Base-by-base conservation (phyloP, 1,140 invertebrate genomes). In the Saxidomus purpurata region DNA sequence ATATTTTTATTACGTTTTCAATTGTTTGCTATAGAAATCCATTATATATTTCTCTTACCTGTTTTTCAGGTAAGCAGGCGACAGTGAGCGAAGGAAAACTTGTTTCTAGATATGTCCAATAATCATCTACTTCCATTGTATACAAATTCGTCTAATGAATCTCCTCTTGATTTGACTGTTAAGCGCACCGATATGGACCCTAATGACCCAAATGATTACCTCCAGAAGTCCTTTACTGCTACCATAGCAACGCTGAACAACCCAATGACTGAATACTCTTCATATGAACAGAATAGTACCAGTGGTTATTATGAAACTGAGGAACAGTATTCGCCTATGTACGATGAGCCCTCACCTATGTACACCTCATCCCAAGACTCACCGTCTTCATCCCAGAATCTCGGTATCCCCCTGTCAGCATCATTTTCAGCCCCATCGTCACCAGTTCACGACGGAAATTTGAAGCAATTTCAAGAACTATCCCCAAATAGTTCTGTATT, bases 151-250 rank as follows among this genome's bases (percentile, higher is more conserved):
- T 55, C 76, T 40, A 8, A 55, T 15, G 77, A 80, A 31, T 81
- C 49, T 36, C 76, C 86, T 19, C 77, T 88, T 13, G 86, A 88
- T 49, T 55, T 88, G 19, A 80, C 86, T 9, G 61, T 55, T 11
- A 77, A 74, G 67, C 86, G 86, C n/a, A 28, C 74, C 52, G 86
- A 88, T 49, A 88, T 88, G 86, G 86, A 88, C n/a, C 22, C 47
- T 15, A 76, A 19, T 38, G 49, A 34, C 9, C 11, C 43, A 9
- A 63, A 47, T n/a, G 52, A 31, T 38, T 71, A 71, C 67, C 67
- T 71, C 34, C 67, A 79, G 43, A 38, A 49, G 15, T 36, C 79
- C 15, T 81, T 34, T 19, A 55, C 34, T 22, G 28, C 47, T 38
- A 81, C 55, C 79, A 67, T 47, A 38, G 22, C 71, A 81, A 22